Evolutionary conservation across 2,888 invertebrate species (phyloP), one percentile per base, ranked within the genome.

Genomic region (Caenorhabditis sp.): DNA sequence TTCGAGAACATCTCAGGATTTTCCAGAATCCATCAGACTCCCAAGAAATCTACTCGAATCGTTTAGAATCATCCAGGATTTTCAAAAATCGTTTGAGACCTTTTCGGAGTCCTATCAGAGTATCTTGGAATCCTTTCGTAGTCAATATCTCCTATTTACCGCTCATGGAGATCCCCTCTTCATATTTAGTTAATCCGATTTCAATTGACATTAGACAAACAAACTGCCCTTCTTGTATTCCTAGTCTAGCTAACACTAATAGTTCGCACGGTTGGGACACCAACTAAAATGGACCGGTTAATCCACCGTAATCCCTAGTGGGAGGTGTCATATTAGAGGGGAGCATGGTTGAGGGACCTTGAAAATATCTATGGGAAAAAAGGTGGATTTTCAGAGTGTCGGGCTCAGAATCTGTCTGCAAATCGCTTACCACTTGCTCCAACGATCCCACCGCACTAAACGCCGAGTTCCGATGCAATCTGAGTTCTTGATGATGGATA

Each of bases 391-490:
- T 47, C 47, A 14, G n/a, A n/a, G n/a, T n/a, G n/a, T n/a, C n/a
- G n/a, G n/a, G n/a, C n/a, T n/a, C n/a, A n/a, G n/a, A n/a, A n/a
- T n/a, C n/a, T n/a, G n/a, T n/a, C n/a, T n/a, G n/a, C n/a, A n/a
- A n/a, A 26, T 4, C 10, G 19, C 68, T 38, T 44, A 63, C 74
- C 74, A 66, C 26, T 58, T 35, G 54, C 7, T 22, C 54, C 75
- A 75, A 58, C 24, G 51, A 19, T 2, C 31, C 49, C n/a, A 76
- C 70, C 22, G 69, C 24, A 24, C 28, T 47, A 54, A 86, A 87
- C 8, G 87, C 87, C 16, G 84, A 79, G 19, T 56, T 41, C 10
- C 66, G 41, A 2, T 82, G 74, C 10, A 63, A n/a, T n/a, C 58
- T 51, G 2, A 87, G 68, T 4, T 56, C 41, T 8, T 54, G 49